Conservation (phyloP, 2,888 invertebrate species). For the Altica lythri region DNA sequence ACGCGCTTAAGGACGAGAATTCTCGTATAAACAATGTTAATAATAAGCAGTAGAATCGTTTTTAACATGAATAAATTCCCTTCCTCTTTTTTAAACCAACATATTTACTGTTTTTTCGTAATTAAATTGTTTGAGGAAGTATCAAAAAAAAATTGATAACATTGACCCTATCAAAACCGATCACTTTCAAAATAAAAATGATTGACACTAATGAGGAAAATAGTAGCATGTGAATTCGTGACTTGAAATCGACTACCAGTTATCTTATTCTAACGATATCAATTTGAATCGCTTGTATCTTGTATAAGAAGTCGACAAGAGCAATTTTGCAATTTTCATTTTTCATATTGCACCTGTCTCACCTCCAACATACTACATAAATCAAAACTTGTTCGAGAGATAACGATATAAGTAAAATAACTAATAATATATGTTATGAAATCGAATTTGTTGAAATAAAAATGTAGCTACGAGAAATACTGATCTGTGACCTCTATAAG, state of each 20-base stretch:
- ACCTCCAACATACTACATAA: background rate
- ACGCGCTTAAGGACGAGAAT: too few relatives aligned
- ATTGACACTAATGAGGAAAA: conserved; percentile 7
- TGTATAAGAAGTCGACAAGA: background rate
- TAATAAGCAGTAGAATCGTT: too few relatives aligned
- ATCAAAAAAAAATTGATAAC: background rate
- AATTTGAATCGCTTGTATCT: background rate
- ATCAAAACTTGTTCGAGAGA: background rate
- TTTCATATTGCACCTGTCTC: background rate
- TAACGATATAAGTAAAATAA: conserved; percentile 1
- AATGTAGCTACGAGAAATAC: background rate
- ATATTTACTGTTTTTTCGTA: background rate
- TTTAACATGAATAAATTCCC: too few relatives aligned
- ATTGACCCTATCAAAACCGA: background rate
- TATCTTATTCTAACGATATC: background rate
- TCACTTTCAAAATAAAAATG: conserved; percentile 4
- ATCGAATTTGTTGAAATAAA: background rate
- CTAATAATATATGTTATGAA: conserved; percentile 1
- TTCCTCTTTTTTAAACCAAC: too few relatives aligned
- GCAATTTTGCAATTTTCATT: background rate
- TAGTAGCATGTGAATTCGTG: background rate
- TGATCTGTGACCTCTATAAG: background rate
- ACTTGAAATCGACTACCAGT: conserved; percentile 1
- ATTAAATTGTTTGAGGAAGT: too few relatives aligned
- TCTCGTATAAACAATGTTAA: too few relatives aligned